These are phyloP conservation scores for Tortrix viridana DNA, from an alignment of 2,888 invertebrate genomes.

Conservation along the genomic window DNA sequence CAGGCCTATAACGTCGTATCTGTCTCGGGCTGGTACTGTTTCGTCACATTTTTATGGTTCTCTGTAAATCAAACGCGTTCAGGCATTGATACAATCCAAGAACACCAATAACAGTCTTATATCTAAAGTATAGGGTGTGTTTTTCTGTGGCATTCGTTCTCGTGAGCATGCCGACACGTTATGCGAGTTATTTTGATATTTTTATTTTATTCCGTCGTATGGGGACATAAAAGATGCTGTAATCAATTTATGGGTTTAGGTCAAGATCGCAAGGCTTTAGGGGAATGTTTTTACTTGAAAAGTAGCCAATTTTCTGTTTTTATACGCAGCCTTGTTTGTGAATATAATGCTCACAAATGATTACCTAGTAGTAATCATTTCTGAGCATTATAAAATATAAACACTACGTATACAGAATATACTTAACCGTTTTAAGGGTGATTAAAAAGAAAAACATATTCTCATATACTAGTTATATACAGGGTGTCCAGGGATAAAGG, in stretches of 20 bases:
- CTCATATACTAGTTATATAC: too few species aligned
- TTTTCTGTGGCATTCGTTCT: not conserved
- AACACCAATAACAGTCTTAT: not conserved
- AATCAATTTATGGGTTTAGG: slow-evolving; percentile 31
- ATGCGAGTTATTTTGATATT: slow-evolving; percentile 30
- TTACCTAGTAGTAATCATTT: too few species aligned
- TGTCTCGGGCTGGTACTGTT: slow-evolving; percentile 47
- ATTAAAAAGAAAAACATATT: too few species aligned
- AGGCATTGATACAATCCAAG: slow-evolving; percentile 14
- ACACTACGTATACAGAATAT: not conserved
- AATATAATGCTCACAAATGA: too few species aligned
- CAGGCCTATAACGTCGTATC: slow-evolving; percentile 38
- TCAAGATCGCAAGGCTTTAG: slow-evolving; percentile 19
- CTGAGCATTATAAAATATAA: too few species aligned
- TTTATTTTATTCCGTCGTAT: slow-evolving; percentile 33
- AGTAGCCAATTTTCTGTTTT: slow-evolving; percentile 9
- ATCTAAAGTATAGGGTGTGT: not conserved
- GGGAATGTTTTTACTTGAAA: slow-evolving; percentile 4
- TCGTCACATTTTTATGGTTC: slow-evolving; percentile 47
- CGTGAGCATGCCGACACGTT: slow-evolving; percentile 17
- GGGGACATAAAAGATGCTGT: slow-evolving; percentile 28
- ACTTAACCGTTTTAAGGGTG: too few species aligned
- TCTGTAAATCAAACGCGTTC: slow-evolving; percentile 46
- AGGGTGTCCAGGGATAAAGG: too few species aligned
- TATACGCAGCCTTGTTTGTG: too few species aligned